These are phyloP conservation scores for Phthorimaea operculella DNA, from an alignment of 1,140 invertebrate species.

Conservation along the genomic window DNA sequence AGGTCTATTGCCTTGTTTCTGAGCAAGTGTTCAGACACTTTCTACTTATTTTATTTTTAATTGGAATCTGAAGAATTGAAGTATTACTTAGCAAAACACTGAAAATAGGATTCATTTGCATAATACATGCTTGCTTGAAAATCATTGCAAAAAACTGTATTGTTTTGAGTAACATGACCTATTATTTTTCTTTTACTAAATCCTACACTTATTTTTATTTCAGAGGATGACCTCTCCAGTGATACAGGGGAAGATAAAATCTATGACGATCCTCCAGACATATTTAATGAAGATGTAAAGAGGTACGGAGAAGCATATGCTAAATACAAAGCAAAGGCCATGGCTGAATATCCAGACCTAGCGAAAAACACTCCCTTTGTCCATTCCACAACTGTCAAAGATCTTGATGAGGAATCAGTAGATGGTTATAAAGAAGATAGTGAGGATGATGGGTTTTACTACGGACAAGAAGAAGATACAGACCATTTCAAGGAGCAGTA, in stretches of 20 bases:
- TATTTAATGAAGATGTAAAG: constrained; percentile 53
- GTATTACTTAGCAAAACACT: too few species aligned
- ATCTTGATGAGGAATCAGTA: constrained; percentile 32
- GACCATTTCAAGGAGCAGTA: constrained; percentile 50
- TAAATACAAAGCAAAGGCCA: constrained; percentile 54
- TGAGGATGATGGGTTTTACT: constrained; percentile 53
- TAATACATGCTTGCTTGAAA: too few species aligned
- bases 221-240: constrained; percentile 64
- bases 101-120: too few species aligned
- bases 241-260: constrained; percentile 60
- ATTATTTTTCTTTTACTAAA: too few species aligned
- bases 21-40: too few species aligned
- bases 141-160: too few species aligned
- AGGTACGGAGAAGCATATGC: constrained; percentile 58
- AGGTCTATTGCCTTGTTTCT: constrained; percentile 5
- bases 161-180: too few species aligned
- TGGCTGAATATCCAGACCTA: constrained; percentile 31
- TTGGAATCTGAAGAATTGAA: too few species aligned
- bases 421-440: constrained; percentile 55
- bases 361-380: constrained; percentile 26
- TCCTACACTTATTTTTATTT: constrained; percentile 13
- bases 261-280: constrained; percentile 43
- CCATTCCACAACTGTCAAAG: constrained; percentile 31
- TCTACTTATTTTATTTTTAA: too few species aligned
- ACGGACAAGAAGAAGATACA: constrained; percentile 54